Base-by-base conservation (phyloP, 2,888 invertebrate species). In the Nebria salina region DNA sequence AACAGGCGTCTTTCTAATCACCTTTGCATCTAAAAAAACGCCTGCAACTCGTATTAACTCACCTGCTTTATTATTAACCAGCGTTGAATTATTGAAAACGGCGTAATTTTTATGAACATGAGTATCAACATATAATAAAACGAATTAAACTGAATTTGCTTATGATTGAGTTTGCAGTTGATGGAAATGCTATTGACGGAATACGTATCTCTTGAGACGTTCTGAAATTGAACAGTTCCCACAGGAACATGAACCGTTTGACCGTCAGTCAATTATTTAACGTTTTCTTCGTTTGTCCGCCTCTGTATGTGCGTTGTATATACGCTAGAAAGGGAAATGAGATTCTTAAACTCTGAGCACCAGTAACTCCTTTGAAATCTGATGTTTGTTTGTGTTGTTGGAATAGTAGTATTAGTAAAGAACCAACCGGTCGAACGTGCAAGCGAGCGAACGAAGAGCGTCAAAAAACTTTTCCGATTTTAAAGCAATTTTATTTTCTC, bases 401-500 rank as follows among this genome's bases (percentile, higher is more conserved):
- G 34, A 11, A 8, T 54, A 54, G 11, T 54, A 54, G 54, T 54
- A 54, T 8, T 54, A 54, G 43, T 41, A 73, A 73, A 73, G 73
- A 73, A 6, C 42, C 42, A 73, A 73, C 73, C 41, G 41, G n/a
- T n/a, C 41, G 70, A 11, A 8, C 54, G 9, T 8, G 43, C 43
- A 43, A 43, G 43, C 43, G 54, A 54, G 54, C 42, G 77, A 65
- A 43, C 20, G 74, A 43, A 64, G 66, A 77, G 74, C 66, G 43
- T 79, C 74, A 79, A 79, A 43, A 81, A 76, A 81, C 26, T 81
- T 81, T 81, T 81, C 75, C 72, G 54, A 64, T 81, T 75, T 81
- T 75, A 81, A 81, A 81, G 80, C 75, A 81, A 81, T 73, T 81
- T 81, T 76, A 81, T 81, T 75, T 81, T 81, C 65, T 73, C 42